phyloP scores from a whole-genome alignment of 1,140 invertebrate genomes.

The Leptopilina boulardi region DNA sequence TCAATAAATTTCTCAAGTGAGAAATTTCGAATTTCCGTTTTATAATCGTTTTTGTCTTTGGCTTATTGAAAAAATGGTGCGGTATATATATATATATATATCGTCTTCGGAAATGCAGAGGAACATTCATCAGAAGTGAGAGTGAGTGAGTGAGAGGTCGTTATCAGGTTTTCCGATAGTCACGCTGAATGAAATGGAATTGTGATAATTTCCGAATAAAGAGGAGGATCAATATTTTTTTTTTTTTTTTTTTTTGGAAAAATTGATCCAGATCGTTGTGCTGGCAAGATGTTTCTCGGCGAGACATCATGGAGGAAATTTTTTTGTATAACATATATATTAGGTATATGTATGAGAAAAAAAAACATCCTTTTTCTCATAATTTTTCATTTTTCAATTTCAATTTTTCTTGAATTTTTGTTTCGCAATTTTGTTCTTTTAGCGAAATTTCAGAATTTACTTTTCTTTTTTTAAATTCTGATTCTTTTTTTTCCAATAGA shows the following conservation, averaged over 20 bases:
- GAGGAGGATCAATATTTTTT: neutral
- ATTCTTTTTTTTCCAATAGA: neutral
- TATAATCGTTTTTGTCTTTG: neutral
- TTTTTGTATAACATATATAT: neutral
- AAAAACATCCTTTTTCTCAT: too few relatives aligned
- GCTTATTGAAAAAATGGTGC: neutral
- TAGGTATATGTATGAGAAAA: too few relatives aligned
- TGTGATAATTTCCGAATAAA: neutral
- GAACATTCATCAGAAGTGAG: too few relatives aligned
- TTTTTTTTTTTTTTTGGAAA: conserved; percentile 4
- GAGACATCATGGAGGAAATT: conserved; percentile 6
- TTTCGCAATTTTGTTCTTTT: too few relatives aligned
- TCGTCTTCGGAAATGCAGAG: conserved; percentile 8
- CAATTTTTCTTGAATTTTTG: too few relatives aligned
- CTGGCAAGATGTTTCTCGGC: neutral
- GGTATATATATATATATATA: too few relatives aligned
- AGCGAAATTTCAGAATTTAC: too few relatives aligned
- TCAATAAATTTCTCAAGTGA: neutral
- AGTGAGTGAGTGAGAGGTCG: neutral
- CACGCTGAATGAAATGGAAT: conserved; percentile 6
- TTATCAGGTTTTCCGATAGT: conserved; percentile 3
- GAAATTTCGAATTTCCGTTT: conserved; percentile 18
- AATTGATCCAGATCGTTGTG: conserved; percentile 9
- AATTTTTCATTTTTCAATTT: neutral
- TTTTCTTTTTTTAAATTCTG: neutral